Conservation (phyloP, 2,113 vertebrate genomes). For the Lepisosteus oculatus region DNA sequence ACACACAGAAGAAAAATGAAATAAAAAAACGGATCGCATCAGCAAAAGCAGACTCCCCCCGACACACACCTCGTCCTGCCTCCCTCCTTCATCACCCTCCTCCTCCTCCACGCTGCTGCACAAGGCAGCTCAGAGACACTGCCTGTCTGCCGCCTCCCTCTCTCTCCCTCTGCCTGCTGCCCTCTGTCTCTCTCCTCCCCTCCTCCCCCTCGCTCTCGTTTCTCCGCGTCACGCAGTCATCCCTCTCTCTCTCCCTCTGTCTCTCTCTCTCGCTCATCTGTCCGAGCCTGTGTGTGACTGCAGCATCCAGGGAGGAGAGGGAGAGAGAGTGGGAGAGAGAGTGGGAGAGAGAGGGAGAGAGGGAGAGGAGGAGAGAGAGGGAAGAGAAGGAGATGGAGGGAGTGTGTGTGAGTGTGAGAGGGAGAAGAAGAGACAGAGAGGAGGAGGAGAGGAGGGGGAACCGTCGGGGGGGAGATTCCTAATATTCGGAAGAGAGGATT, state of each 20-base stretch:
- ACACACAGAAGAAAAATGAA: not conserved
- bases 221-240: slow-evolving; percentile 40
- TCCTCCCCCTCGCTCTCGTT: not conserved
- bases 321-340: too few relatives aligned
- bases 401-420: not conserved
- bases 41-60: not conserved
- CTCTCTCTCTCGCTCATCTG: slow-evolving; percentile 7
- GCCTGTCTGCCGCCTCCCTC: not conserved
- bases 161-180: not conserved
- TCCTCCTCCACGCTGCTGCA: not conserved
- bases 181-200: slow-evolving; percentile 1
- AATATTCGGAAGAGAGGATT: too few relatives aligned
- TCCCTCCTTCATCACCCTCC: not conserved
- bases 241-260: slow-evolving; percentile 38
- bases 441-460: too few relatives aligned
- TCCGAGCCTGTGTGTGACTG: too few relatives aligned
- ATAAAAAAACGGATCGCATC: not conserved
- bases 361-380: too few relatives aligned
- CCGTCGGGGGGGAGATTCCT: too few relatives aligned
- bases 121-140: not conserved
- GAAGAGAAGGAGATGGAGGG: too few relatives aligned
- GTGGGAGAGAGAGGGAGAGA: too few relatives aligned
- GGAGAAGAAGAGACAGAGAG: not conserved
- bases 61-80: not conserved
- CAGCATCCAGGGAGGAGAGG: too few relatives aligned